Evolutionary conservation across 2,113 vertebrate species (phyloP).

Genomic region (Hydrochoerus hydrochaeris): DNA sequence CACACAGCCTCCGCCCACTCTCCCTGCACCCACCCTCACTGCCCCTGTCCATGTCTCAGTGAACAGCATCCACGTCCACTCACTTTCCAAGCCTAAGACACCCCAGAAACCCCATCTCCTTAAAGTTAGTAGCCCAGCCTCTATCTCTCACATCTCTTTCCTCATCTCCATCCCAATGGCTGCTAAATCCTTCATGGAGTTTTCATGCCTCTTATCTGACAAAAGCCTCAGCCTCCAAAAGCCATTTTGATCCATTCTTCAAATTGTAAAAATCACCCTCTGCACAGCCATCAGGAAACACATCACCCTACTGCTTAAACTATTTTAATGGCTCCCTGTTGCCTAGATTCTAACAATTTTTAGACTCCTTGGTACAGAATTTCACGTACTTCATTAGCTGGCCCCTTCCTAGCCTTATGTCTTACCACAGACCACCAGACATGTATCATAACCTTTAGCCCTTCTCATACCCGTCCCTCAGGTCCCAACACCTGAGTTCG

Average conservation of each 20-base stretch:
- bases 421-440: not conserved
- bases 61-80: not conserved
- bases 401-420: not conserved
- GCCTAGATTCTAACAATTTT: not conserved
- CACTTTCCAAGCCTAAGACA: not conserved
- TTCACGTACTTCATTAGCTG: not conserved
- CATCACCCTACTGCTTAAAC: not conserved
- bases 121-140: not conserved
- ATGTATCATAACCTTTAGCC: not conserved
- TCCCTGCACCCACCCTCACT: accelerated
- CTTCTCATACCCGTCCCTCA: not conserved
- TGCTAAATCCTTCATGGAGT: not conserved
- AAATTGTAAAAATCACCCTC: not conserved
- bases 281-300: not conserved
- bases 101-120: not conserved
- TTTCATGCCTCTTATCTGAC: not conserved
- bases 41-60: not conserved
- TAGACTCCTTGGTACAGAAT: not conserved
- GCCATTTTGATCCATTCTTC: not conserved
- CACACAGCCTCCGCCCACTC: too few relatives aligned
- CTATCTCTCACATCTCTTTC: not conserved
- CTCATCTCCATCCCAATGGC: not conserved
- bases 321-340: not conserved
- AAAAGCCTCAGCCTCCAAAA: not conserved
- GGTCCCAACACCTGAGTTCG: not conserved